Evolutionary conservation across 2,888 invertebrate genomes (phyloP), one percentile per base, ranked within the genome.

Genomic region (Mesorhabditis spiculigera): DNA sequence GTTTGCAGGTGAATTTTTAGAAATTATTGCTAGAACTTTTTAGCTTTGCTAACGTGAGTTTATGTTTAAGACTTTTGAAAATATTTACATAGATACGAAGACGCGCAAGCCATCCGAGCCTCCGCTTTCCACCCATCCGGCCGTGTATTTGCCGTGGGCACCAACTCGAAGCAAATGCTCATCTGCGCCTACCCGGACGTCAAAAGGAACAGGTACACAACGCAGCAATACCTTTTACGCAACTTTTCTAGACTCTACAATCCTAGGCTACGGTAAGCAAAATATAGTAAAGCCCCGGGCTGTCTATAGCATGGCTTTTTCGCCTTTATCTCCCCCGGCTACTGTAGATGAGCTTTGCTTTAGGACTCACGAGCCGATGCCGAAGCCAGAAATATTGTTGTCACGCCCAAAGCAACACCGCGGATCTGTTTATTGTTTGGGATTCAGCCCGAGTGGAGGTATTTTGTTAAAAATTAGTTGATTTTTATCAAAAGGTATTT

Each of bases 101-200:
- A 97, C 87, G 91, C 93, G 5, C 97, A 97, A 87, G 97, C 97
- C 0, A 93, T 98, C 68, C 90, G 98, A 42, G 95, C 97, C 85
- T 95, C 95, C 0, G 94, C 96, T 88, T 96, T 98, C 88, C 96
- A 98, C 87, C 97, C 97, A 0, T 91, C 92, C 81, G 98, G 98
- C 66, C 91, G 92, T 82, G 90, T 95, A 68, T 98, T 96, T 87
- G 96, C 96, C 4, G 93, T 98, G 76, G 98, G 98, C 6, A 96
- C 97, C 41, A 98, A 98, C 87, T 96, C 97, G 5, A 97, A 97
- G 88, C 95, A 94, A 0, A 90, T 98, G 71, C 90, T 96, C 87
- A 93, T 98, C 89, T 97, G 97, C 89, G 90, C 92, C 65, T 97
- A 96, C 88, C 97, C 97, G 10, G 92, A 94, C 87, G 90, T 93